Evolutionary conservation across 2,113 vertebrate genomes (phyloP), one percentile per base, ranked within the genome.

Genomic region (Saguinus midas): DNA sequence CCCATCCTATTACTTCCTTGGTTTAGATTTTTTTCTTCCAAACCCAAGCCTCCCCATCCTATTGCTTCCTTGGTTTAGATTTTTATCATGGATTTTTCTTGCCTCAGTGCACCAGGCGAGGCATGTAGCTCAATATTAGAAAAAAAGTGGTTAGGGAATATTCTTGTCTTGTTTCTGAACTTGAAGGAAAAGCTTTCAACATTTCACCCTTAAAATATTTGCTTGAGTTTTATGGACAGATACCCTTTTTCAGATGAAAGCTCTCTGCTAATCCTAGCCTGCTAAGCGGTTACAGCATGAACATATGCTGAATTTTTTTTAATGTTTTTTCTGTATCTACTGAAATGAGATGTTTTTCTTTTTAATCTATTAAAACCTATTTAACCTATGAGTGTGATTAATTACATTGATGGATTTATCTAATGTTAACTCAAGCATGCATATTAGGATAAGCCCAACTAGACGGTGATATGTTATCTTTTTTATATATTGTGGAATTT

Each of bases 181-280:
- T 66, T 88, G n/a, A 83, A 96, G n/a, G 45, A 35, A 64, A 97
- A 91, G 89, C 37, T 48, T 93, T 10, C 8, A 93, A 83, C 55
- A 89, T 78, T 91, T 87, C 73, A 50, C 52, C 50, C 64, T 81
- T n/a, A 64, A 66, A 82, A 21, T 5, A 3, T 72, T 75, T 70
- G 64, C 57, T 79, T 76, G 64, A 10, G n/a, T 58, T 87, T 35
- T 83, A 55, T 43, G 25, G 6, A 37, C 16, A 78, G 72, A 85
- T 14, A 73, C 13, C 14, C 73, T 70, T 81, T 70, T 87, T 57
- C 68, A 72, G 57, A 58, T 58, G 85, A 29, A 58, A 85, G 40
- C 27, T 88, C 40, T 58, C 61, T 50, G 32, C 23, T 64, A 80
- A 23, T 50, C 3, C 80, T 75, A 21, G 17, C 76, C 64, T 73